Percentiles rank a stretch among this genome's conserved stretches.
Conservation (phyloP, 2,888 invertebrate species). For the Eupithecia centaureata region DNA sequence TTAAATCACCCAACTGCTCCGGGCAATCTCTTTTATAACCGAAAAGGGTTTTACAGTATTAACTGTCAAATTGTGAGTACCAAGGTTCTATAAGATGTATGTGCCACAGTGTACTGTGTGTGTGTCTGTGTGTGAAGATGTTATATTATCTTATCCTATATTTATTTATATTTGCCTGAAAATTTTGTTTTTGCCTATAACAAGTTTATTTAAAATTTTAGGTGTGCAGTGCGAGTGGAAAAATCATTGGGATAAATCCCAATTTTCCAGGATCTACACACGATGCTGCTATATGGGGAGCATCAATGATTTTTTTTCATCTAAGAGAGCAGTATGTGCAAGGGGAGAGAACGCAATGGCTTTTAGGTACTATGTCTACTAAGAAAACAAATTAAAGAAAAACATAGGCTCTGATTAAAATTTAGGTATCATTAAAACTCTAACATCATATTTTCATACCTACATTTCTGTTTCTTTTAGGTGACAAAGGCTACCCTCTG, state of each 20-base stretch:
- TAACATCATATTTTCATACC: not conserved
- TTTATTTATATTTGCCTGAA: too few species aligned
- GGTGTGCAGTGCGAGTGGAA: slow-evolving; percentile 8
- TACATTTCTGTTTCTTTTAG: not conserved
- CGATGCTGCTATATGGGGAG: not conserved
- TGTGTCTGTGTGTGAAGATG: too few species aligned
- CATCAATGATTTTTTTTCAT: not conserved
- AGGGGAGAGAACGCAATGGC: not conserved
- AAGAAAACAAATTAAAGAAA: not conserved
- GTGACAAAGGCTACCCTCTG: slow-evolving; percentile 17
- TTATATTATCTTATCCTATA: too few species aligned
- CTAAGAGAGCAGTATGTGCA: not conserved
- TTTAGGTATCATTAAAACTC: not conserved
- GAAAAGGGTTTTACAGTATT: not conserved
- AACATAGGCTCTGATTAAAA: not conserved
- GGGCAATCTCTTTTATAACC: not conserved
- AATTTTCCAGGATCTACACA: slow-evolving; percentile 2
- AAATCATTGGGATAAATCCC: not conserved
- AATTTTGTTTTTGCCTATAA: too few species aligned
- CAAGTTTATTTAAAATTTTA: not conserved
- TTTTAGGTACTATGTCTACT: not conserved
- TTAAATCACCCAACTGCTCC: slow-evolving; percentile 11
- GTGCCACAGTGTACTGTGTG: too few species aligned
- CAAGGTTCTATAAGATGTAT: too few species aligned
- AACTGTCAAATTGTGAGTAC: slow-evolving; percentile 1